A percentile compares a stretch with the other conserved stretches of the same genome.
phyloP scores from a whole-genome alignment of 2,888 invertebrate genomes.

The Amphipyra berbera region DNA sequence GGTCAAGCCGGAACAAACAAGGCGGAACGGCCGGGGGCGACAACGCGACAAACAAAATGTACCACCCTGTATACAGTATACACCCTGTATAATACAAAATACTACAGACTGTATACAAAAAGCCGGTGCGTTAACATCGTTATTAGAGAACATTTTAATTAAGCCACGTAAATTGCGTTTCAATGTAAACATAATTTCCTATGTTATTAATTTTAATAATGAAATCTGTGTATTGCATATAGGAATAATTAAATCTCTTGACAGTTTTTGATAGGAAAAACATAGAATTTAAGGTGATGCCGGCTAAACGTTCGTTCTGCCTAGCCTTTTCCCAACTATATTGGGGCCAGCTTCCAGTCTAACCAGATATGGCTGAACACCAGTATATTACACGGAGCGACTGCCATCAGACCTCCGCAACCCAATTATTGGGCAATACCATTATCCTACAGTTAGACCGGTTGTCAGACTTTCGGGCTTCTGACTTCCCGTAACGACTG shows the following conservation, averaged over 20 bases:
- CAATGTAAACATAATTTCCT: constrained; percentile 56
- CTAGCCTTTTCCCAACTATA: no score
- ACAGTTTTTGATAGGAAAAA: not conserved
- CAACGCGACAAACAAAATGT: constrained; percentile 58
- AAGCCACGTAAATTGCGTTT: constrained; percentile 52
- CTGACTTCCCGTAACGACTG: no score
- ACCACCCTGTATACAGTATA: constrained; percentile 37
- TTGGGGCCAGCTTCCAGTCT: no score
- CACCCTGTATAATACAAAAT: constrained; percentile 30
- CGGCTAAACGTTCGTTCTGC: no score
- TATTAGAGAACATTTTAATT: constrained; percentile 59
- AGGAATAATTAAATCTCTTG: constrained; percentile 8
- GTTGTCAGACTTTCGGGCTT: no score
- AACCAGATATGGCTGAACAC: no score
- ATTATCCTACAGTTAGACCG: no score
- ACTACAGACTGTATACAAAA: constrained; percentile 37
- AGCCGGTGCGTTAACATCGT: constrained; percentile 49
- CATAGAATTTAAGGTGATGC: not conserved
- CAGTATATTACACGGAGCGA: no score
- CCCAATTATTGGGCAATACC: no score
- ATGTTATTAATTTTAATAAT: constrained; percentile 51
- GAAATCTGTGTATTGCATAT: constrained; percentile 17
- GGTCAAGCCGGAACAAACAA: constrained; percentile 61
- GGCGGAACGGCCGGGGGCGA: constrained; percentile 53
- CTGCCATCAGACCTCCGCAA: no score